Conservation (phyloP, 2,113 vertebrate genomes). For the Promerops cafer region DNA sequence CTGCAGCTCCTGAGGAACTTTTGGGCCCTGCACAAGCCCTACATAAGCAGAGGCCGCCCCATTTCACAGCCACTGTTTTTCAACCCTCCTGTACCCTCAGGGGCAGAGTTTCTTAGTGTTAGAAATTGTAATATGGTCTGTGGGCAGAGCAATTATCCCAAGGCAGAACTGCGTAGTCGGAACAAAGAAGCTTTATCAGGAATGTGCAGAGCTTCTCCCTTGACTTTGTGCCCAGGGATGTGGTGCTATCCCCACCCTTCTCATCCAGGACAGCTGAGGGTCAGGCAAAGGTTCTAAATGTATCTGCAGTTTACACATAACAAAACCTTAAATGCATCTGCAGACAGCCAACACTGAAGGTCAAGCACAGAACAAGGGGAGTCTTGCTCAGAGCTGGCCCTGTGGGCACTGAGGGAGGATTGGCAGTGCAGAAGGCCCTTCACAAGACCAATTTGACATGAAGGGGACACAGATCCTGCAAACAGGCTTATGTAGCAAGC, state of each 20-base stretch:
- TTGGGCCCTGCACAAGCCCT: not conserved
- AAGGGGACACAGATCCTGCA: not conserved
- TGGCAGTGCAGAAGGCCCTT: not conserved
- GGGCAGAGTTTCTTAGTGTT: not conserved
- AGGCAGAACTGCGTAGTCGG: not conserved
- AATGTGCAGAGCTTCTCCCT: not conserved
- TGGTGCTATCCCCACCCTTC: not conserved
- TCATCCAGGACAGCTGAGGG: not conserved
- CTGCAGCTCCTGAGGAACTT: not conserved
- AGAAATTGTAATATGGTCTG: not conserved
- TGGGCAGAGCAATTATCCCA: not conserved
- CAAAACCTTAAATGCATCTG: not conserved
- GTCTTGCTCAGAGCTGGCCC: not conserved
- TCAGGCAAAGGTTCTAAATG: not conserved
- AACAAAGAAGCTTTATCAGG: not conserved
- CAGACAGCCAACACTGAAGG: not conserved
- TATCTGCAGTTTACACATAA: not conserved
- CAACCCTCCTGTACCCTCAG: not conserved
- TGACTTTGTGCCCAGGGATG: not conserved
- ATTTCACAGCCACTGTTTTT: not conserved
- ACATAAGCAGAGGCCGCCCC: not conserved
- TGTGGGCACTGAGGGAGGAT: not conserved
- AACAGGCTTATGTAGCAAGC: not conserved
- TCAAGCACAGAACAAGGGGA: not conserved
- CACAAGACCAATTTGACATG: not conserved